Base-by-base conservation (phyloP, 2,888 invertebrate genomes). In the Myathropa florea region DNA sequence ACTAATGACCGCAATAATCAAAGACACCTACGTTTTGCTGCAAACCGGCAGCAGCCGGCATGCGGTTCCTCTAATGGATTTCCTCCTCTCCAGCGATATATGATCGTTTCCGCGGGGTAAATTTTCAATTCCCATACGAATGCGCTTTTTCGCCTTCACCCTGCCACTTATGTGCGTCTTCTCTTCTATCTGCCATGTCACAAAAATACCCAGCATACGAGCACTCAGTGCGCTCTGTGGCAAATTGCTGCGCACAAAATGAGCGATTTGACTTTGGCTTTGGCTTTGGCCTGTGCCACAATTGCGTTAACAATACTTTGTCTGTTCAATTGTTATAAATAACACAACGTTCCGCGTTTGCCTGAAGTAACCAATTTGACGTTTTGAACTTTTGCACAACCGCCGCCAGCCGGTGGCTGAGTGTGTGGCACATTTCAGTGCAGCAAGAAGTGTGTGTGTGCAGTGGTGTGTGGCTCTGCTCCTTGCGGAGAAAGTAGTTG, bases 401-500 rank as follows among this genome's bases (percentile, higher is more conserved):
- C 21, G 59, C 59, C 55, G 53, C 65, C 78, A 65, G 70, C 67
- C 76, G 61, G 75, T 65, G 71, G 75, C 70, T 76, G 70, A 71
- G 23, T 60, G 59, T 65, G 10, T 73, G 78, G 55, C 77, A 71
- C 77, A 77, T 83, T 65, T 46, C 30, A 57, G 64, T n/a, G n/a
- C 64, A 39, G 57, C 28, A 4, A 12, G 4, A 21, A 59, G 26
- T 55, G 59, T 14, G 14, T 59, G 14, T 26, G 24, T 21, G 61
- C 36, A 30, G 21, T 18, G 3, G 12, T 24, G 60, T 46, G 24
- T 67, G n/a, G n/a, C n/a, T n/a, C n/a, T n/a, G 59, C 21, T 18
- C 24, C 18, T 39, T 36, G 36, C 4, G 26, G 91, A 90, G 92
- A 91, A 91, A 91, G 92, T 91, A 90, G 89, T 89, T 89, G 89